Percentiles rank a stretch among this genome's conserved stretches.
Evolutionary conservation across 2,797 vertebrate species (phyloP).

Genomic region (Acropternis orthonyx): DNA sequence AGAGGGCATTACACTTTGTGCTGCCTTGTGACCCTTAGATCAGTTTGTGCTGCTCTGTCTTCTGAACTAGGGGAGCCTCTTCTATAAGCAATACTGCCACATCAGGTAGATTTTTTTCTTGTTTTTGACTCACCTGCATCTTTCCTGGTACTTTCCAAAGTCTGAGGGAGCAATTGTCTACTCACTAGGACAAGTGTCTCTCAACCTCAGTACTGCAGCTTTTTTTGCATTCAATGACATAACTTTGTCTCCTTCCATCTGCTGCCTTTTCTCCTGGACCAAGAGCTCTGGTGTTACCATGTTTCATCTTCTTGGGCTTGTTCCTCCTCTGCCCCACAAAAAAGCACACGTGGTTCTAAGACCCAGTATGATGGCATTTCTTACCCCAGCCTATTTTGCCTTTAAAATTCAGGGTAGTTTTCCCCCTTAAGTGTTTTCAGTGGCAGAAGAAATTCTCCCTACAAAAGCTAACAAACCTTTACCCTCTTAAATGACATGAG

Average conservation of each 20-base stretch:
- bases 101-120: not conserved
- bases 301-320: not conserved
- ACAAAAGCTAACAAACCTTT: not conserved
- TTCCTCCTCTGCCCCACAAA: not conserved
- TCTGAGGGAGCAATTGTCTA: not conserved
- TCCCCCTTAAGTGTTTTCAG: not conserved
- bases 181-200: not conserved
- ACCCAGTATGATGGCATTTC: not conserved
- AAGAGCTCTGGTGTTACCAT: not conserved
- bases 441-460: not conserved
- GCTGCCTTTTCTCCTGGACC: not conserved
- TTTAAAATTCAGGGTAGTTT: not conserved
- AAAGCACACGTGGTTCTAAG: fast-evolving
- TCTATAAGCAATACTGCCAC: not conserved
- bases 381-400: not conserved
- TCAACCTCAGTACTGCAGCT: not conserved
- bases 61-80: not conserved
- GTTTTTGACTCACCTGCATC: not conserved
- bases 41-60: not conserved
- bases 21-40: not conserved
- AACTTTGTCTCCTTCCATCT: not conserved
- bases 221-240: not conserved
- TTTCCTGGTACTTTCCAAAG: not conserved
- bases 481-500: not conserved
- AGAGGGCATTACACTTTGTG: not conserved